These are phyloP conservation scores for Chironomus tentans DNA, from an alignment of 2,888 invertebrate genomes.

Conservation along the genomic window DNA sequence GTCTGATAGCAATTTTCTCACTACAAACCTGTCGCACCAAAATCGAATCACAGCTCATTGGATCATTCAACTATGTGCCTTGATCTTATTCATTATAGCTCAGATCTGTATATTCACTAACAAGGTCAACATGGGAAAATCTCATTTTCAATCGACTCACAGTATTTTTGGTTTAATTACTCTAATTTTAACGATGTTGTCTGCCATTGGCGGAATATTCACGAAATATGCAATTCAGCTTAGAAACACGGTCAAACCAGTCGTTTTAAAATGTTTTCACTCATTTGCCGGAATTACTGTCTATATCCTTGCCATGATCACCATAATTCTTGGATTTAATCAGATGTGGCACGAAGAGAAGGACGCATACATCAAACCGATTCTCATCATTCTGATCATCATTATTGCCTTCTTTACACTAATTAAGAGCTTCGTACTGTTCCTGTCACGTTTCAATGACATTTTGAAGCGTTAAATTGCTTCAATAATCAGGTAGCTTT, in stretches of 20 bases:
- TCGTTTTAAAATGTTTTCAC: constrained; percentile 3
- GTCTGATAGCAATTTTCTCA: constrained; percentile 35
- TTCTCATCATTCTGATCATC: not conserved
- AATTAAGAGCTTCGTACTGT: constrained; percentile 6
- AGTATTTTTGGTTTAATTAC: constrained; percentile 36
- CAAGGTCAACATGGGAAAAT: constrained; percentile 34
- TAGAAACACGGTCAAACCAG: constrained; percentile 28
- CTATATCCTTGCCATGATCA: constrained; percentile 14
- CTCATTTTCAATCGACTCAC: constrained; percentile 38
- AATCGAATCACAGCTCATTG: constrained; percentile 36
- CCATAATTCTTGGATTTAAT: constrained; percentile 29
- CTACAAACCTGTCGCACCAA: constrained; percentile 30
- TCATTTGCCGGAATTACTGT: constrained; percentile 15
- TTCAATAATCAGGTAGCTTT: too few species aligned
- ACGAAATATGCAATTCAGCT: constrained; percentile 35
- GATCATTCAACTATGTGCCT: constrained; percentile 33
- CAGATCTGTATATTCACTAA: constrained; percentile 34
- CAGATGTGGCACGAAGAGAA: not conserved
- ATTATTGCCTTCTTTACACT: not conserved
- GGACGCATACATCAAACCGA: not conserved
- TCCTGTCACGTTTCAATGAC: not conserved
- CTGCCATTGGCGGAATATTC: constrained; percentile 35
- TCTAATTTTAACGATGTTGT: constrained; percentile 32
- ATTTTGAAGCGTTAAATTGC: not conserved
- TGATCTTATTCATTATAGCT: constrained; percentile 32